Conservation (phyloP, 2,797 vertebrate species). For the Phrynocephalus vlangalii region DNA sequence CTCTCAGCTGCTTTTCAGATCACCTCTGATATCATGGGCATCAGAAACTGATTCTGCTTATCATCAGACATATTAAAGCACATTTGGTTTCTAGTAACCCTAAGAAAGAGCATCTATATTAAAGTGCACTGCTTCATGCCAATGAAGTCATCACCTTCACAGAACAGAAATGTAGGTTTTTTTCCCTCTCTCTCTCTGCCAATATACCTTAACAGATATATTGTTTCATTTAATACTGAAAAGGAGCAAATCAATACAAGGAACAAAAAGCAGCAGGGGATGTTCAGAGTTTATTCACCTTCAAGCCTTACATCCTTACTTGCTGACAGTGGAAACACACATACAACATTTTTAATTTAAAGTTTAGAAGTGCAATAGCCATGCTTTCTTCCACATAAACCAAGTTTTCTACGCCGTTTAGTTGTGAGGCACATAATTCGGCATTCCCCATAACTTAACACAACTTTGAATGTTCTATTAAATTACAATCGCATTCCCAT, state of each 20-base stretch:
- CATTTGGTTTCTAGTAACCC: slow-evolving; percentile 27
- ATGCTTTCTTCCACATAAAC: slow-evolving; percentile 1
- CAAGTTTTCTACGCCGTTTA: neutral
- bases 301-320: slow-evolving; percentile 34
- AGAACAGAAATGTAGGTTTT: slow-evolving; percentile 26
- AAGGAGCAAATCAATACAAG: slow-evolving; percentile 27
- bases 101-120: slow-evolving; percentile 16
- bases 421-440: neutral
- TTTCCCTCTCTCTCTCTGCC: slow-evolving; percentile 17
- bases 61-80: slow-evolving; percentile 38
- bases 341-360: slow-evolving; percentile 22
- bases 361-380: neutral
- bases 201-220: slow-evolving; percentile 42
- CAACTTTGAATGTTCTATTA: neutral
- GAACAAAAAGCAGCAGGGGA: slow-evolving; percentile 38
- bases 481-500: neutral
- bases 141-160: slow-evolving; percentile 31
- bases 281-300: slow-evolving; percentile 41
- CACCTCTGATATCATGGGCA: neutral
- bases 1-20: slow-evolving; percentile 7
- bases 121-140: slow-evolving; percentile 31
- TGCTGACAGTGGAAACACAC: slow-evolving; percentile 41
- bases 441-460: neutral
- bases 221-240: slow-evolving; percentile 32
- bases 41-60: slow-evolving; percentile 34